Evolutionary conservation across 2,113 vertebrate genomes (phyloP).

Genomic region (Psilopogon haemacephalus): DNA sequence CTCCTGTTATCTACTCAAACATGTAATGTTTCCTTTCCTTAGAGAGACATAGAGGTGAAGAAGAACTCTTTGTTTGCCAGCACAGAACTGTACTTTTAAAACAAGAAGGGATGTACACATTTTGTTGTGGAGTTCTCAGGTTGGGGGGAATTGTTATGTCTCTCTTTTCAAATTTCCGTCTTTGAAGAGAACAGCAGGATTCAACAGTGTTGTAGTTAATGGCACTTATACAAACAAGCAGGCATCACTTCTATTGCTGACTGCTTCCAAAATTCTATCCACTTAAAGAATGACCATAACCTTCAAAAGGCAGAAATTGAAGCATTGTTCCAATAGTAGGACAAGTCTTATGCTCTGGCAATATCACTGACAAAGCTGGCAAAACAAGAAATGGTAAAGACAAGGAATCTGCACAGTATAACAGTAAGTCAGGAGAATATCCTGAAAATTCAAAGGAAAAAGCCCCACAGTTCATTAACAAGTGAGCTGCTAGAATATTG

Average conservation of each 20-base stretch:
- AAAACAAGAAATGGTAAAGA: conserved; percentile 42
- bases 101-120: not conserved
- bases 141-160: not conserved
- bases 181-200: not conserved
- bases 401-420: not conserved
- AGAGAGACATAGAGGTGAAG: not conserved
- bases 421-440: conserved; percentile 56
- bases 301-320: not conserved
- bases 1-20: conserved; percentile 61
- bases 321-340: not conserved
- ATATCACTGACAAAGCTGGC: not conserved
- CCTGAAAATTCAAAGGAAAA: conserved; percentile 64
- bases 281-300: not conserved
- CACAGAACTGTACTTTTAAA: conserved; percentile 3
- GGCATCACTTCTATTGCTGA: not conserved
- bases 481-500: conserved; percentile 42
- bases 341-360: not conserved
- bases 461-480: conserved; percentile 65
- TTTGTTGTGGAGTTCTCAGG: not conserved
- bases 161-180: conserved; percentile 12
- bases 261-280: not conserved
- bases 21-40: conserved; percentile 56
- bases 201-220: not conserved
- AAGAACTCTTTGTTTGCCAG: not conserved
- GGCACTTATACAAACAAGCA: not conserved